A percentile compares a stretch with the other conserved stretches of the same genome.
These are phyloP conservation scores for Dendroctonus valens DNA, from an alignment of 1,140 invertebrate species.

Conservation along the genomic window DNA sequence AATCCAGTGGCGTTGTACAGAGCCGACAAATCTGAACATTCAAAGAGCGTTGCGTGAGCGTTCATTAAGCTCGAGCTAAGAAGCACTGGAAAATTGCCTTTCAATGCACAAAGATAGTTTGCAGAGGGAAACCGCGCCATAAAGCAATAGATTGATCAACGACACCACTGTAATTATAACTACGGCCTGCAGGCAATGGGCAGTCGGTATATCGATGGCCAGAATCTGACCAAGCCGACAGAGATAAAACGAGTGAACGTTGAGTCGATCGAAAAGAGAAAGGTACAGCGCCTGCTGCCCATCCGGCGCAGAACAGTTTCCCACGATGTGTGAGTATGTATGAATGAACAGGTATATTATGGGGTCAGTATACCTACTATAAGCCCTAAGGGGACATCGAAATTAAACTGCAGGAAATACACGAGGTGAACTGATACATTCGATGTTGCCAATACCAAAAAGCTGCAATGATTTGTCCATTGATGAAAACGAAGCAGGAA, in stretches of 20 bases:
- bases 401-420: slow-evolving; percentile 40
- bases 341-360: slow-evolving; percentile 42
- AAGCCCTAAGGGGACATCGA: slow-evolving; percentile 32
- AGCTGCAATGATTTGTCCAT: neutral
- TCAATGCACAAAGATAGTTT: neutral
- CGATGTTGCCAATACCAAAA: slow-evolving; percentile 14
- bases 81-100: neutral
- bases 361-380: slow-evolving; percentile 42
- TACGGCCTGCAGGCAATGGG: slow-evolving; percentile 26
- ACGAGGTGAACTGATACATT: slow-evolving; percentile 23
- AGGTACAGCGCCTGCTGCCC: slow-evolving; percentile 23
- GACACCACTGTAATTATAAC: slow-evolving; percentile 24
- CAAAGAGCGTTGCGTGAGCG: neutral
- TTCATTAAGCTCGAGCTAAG: neutral
- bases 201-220: slow-evolving; percentile 27
- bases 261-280: slow-evolving; percentile 16
- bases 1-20: slow-evolving; percentile 15
- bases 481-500: neutral
- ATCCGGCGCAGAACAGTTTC: slow-evolving; percentile 34
- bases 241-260: slow-evolving; percentile 8
- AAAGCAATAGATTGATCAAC: neutral
- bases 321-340: slow-evolving; percentile 40
- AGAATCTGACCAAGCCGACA: slow-evolving; percentile 22
- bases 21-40: neutral
- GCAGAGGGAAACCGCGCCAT: neutral